Base-by-base conservation (phyloP, 2,797 vertebrate species). In the Cynodonichthys magdalenae region DNA sequence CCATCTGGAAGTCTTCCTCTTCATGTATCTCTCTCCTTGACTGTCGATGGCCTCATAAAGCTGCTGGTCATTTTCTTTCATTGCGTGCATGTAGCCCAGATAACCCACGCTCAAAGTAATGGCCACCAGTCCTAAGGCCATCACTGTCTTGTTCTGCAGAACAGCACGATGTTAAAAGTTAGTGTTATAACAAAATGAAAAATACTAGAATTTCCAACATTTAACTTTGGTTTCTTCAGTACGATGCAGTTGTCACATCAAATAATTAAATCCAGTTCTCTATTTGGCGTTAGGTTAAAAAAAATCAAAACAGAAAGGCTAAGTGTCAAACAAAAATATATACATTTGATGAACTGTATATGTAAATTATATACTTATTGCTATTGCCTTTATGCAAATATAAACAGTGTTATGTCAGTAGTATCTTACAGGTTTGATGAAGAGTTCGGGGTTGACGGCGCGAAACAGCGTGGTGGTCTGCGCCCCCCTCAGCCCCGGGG, bases 371-470 rank as follows among this genome's bases (percentile, higher is more conserved):
- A 39, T 39, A 39, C 2, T 14, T 11, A 11, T 12, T 39, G 36
- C 12, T 39, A 39, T 12, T 39, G 11, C 11, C 3, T 39, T 34
- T 10, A 34, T 34, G 9, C 31, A 34, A 8, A 14, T 39, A 39
- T 12, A 24, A 24, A 12, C 12, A 39, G 36, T 39, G 11, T 39
- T 39, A 3, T 20, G 15, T 11, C 24, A 24, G 1, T 36, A 24
- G 3, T 1, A 9, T 61, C 87, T 85, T 93, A 97, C 97, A 15
- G 97, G 97, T 90, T 92, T 97, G 58, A 98, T 96, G 92, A 98
- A 99, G 72, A 99, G 96, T 77, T 99, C 97, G 0, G 97, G 97
- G 77, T 99, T 99, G 52, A 99, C 85, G 1, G 95, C 97, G 58
- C 95, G 89, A 91, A 99, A 99, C 29, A 99, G 84, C 0, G 93